Percentiles rank a stretch among this genome's conserved stretches.
phyloP scores from a whole-genome alignment of 1,140 invertebrate genomes.

The Tigriopus japonicus region DNA sequence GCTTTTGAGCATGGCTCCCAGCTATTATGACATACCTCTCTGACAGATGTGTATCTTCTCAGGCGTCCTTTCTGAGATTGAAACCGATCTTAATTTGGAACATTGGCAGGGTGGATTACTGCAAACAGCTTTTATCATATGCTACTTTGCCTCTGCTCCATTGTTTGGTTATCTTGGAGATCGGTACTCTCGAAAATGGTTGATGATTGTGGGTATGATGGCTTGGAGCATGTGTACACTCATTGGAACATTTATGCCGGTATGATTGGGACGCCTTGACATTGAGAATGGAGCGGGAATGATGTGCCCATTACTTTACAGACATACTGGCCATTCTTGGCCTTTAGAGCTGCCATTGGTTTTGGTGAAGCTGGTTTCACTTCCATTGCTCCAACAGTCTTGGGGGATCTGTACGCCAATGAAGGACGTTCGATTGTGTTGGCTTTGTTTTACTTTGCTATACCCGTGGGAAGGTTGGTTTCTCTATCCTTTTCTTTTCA shows the following conservation, averaged over 20 bases:
- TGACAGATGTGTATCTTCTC: constrained; percentile 23
- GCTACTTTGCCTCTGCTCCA: constrained; percentile 93
- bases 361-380: constrained; percentile 97
- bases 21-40: no score
- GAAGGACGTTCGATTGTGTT: constrained; percentile 78
- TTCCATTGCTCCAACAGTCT: constrained; percentile 95
- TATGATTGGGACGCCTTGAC: constrained; percentile 29
- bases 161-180: constrained; percentile 95
- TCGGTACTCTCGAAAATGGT: constrained; percentile 63
- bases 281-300: no score
- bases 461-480: constrained; percentile 84
- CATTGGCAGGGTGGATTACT: constrained; percentile 62
- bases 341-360: constrained; percentile 77
- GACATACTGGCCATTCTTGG: constrained; percentile 42
- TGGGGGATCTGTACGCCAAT: constrained; percentile 84
- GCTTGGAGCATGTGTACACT: constrained; percentile 87
- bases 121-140: constrained; percentile 86
- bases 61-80: constrained; percentile 66
- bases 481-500: background rate
- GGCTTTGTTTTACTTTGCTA: constrained; percentile 95
- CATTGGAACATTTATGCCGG: constrained; percentile 68
- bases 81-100: constrained; percentile 47
- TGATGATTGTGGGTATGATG: constrained; percentile 78
- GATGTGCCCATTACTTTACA: background rate
- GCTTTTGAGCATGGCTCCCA: background rate